These are phyloP conservation scores for Volucella zonaria DNA, from an alignment of 2,888 invertebrate species.

Conservation along the genomic window DNA sequence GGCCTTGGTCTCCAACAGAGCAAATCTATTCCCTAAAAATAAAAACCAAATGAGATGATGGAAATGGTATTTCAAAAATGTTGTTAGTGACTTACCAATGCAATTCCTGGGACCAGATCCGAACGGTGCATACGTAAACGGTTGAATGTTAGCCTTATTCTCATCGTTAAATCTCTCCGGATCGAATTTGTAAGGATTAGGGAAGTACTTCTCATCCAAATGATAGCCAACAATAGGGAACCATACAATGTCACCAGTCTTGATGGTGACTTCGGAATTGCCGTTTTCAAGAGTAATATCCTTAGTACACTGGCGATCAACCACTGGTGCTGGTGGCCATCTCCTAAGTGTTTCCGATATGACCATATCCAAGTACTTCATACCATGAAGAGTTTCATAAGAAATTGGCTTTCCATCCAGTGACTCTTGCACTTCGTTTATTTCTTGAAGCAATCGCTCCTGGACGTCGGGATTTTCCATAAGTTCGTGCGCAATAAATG, in stretches of 20 bases:
- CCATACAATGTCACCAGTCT: slow-evolving; percentile 77
- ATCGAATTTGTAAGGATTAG: slow-evolving; percentile 84
- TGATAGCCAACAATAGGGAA: slow-evolving; percentile 83
- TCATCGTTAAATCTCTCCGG: slow-evolving; percentile 85
- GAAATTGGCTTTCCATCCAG: slow-evolving; percentile 83
- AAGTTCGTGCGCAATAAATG: slow-evolving; percentile 85
- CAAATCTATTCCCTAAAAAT: slow-evolving; percentile 79
- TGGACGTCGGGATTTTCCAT: slow-evolving; percentile 85
- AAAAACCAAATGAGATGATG: background rate
- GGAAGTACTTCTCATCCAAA: slow-evolving; percentile 83
- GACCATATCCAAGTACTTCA: slow-evolving; percentile 85
- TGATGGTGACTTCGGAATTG: slow-evolving; percentile 77
- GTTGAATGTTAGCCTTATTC: slow-evolving; percentile 83
- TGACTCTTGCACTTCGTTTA: slow-evolving; percentile 82
- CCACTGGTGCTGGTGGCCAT: slow-evolving; percentile 83
- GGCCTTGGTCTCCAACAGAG: slow-evolving; percentile 79
- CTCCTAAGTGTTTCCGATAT: slow-evolving; percentile 84
- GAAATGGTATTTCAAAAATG: background rate
- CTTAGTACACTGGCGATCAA: slow-evolving; percentile 84
- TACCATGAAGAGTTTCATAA: slow-evolving; percentile 84
- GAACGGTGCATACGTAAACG: slow-evolving; percentile 84
- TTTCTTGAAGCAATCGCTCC: slow-evolving; percentile 84
- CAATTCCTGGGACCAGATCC: slow-evolving; percentile 86
- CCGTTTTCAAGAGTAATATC: slow-evolving; percentile 82
- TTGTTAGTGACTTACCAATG: slow-evolving; percentile 82